Percentiles rank a stretch among this genome's conserved stretches.
These are phyloP conservation scores for Caenorhabditis sinica DNA, from an alignment of 2,888 invertebrate genomes.

Conservation along the genomic window DNA sequence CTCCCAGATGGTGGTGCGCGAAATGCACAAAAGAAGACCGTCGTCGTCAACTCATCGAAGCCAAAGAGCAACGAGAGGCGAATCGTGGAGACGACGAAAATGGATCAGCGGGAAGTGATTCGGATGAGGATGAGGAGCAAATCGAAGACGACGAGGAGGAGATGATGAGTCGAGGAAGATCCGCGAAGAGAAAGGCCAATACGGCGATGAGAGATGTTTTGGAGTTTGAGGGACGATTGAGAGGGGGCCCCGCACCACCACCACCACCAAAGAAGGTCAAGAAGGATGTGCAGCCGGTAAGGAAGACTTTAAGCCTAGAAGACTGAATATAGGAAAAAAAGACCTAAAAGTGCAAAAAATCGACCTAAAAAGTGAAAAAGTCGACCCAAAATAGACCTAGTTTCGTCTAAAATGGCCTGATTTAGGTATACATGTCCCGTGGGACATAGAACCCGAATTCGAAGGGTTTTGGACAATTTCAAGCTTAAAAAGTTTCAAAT, in stretches of 20 bases:
- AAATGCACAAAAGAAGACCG: constrained; percentile 54
- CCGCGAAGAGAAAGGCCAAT: constrained; percentile 55
- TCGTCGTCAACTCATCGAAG: constrained; percentile 29
- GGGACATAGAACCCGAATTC: neutral
- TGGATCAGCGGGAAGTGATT: neutral
- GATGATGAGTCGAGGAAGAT: constrained; percentile 11
- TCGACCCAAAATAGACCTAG: neutral
- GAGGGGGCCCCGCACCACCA: constrained; percentile 16
- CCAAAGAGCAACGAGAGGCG: constrained; percentile 5
- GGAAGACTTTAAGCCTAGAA: neutral
- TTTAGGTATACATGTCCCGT: too few relatives aligned
- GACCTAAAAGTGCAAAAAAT: too few relatives aligned
- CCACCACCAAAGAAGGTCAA: constrained; percentile 37
- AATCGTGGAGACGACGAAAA: too few relatives aligned
- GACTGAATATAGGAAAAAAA: neutral
- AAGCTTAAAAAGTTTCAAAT: neutral
- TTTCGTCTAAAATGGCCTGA: too few relatives aligned
- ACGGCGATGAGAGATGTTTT: constrained; percentile 52
- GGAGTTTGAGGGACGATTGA: constrained; percentile 49
- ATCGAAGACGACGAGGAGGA: constrained; percentile 36
- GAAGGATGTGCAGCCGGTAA: constrained; percentile 37
- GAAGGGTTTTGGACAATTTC: neutral
- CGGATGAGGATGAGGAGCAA: neutral
- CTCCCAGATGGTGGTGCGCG: constrained; percentile 49
- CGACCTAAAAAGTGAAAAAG: neutral